These are phyloP conservation scores for Ophthalmolycus amberensis DNA, from an alignment of 2,113 vertebrate genomes.

Conservation along the genomic window DNA sequence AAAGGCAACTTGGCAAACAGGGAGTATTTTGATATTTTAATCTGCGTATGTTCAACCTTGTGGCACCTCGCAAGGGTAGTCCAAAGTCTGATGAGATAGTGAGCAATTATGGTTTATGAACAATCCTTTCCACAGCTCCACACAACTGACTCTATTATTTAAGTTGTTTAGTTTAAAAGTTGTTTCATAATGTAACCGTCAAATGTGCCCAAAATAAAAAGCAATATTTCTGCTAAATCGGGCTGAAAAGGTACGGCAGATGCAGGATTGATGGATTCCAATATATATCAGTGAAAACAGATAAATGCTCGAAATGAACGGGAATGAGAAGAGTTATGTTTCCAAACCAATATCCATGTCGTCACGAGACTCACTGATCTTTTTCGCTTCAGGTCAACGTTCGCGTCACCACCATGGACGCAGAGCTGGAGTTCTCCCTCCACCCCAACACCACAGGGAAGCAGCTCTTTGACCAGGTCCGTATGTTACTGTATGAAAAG, in stretches of 20 bases:
- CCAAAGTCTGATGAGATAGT: slow-evolving; percentile 81
- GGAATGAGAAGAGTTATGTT: not conserved
- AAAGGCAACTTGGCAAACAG: slow-evolving; percentile 29
- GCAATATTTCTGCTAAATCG: not conserved
- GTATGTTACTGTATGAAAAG: slow-evolving; percentile 37
- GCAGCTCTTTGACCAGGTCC: slow-evolving; percentile 96
- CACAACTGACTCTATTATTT: slow-evolving; percentile 7
- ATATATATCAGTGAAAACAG: not conserved
- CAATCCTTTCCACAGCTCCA: slow-evolving; percentile 61
- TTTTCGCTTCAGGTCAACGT: slow-evolving; percentile 89
- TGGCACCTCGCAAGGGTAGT: slow-evolving; percentile 63
- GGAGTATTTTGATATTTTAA: slow-evolving; percentile 56
- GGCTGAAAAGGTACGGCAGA: too few species aligned
- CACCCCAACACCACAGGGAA: slow-evolving; percentile 93
- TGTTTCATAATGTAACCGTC: not conserved
- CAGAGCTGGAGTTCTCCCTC: slow-evolving; percentile 98
- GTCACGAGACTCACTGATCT: slow-evolving; percentile 16
- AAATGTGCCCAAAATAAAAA: not conserved
- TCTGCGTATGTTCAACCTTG: slow-evolving; percentile 62
- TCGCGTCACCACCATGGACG: slow-evolving; percentile 96
- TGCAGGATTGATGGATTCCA: too few species aligned
- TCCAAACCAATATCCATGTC: not conserved
- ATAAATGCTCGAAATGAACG: not conserved
- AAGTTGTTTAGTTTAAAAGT: not conserved
- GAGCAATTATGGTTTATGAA: slow-evolving; percentile 79